Evolutionary conservation across 2,797 vertebrate genomes (phyloP), one percentile per base, ranked within the genome.

Genomic region (Synanceia verrucosa): DNA sequence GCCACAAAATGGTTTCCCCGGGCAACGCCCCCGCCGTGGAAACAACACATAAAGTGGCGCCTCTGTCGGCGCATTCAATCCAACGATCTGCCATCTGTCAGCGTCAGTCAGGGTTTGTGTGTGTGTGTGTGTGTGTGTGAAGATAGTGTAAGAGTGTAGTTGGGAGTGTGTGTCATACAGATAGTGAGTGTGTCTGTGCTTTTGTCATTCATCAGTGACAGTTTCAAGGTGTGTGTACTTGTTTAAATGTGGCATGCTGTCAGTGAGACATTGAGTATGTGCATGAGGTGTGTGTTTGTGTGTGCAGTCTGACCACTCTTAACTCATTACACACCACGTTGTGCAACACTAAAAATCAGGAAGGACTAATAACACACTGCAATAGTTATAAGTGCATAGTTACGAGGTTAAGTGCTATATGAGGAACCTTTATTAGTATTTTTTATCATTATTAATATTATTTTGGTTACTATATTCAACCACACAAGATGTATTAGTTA

Each of bases 11-110:
- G 58, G 71, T 86, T 84, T 84, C 80, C 72, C 58, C 1, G 5
- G 75, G 75, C 81, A 68, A 78, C 73, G 60, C 78, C 77, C 78
- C 57, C 65, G 0, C 37, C 26, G 1, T 10, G 53, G 68, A 69
- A 56, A 65, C 46, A 1, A 34, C 44, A 18, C 1, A 19, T 5
- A 51, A 73, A 76, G 78, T 41, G 60, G 36, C 7, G 37, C 53
- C 33, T 52, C 19, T 10, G 50, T 44, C 43, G 1, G 46, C 2
- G 8, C 61, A 4, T 46, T 69, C 65, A 5, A 9, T 69, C 57
- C 53, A 9, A 57, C 56, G n/a, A 46, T 29, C 60, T 19, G 52
- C 48, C 71, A 79, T 89, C 80, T 63, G 63, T 84, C 81, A 82
- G 56, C 16, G 16, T 56, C 78, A 7, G 65, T 75, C 66, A 6